Base-by-base conservation (phyloP, 2,797 vertebrate genomes). In the Octomys mimax region DNA sequence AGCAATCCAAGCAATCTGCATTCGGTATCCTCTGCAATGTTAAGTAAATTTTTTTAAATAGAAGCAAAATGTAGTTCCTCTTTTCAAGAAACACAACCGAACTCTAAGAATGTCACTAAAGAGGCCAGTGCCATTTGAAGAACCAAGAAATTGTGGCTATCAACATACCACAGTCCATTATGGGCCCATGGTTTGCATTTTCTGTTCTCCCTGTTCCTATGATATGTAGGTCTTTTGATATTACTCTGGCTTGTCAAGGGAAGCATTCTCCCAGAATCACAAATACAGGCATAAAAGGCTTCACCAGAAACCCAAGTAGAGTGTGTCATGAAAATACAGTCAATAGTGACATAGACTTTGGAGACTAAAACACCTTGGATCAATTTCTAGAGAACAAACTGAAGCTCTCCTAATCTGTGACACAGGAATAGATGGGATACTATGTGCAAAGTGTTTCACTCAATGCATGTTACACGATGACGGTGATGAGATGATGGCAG, bases 341-440 rank as follows among this genome's bases (percentile, higher is more conserved):
- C 0, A 14, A 91, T 87, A 54, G 18, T 62, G 26, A 24, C 49
- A 57, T 24, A 87, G 52, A 87, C 6, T 83, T 82, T 71, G 46
- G 26, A 87, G 14, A 22, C 46, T 52, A 61, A 91, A 89, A 31
- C 21, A 92, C 46, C 18, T 91, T 82, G 42, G 26, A 54, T 94
- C 54, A 87, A 10, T 52, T 92, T 91, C 84, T 97, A 89, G 18
- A 87, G 59, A 81, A 62, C 13, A 54, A 89, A 61, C 54, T 46
- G 88, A 39, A 88, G 4, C 1, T 57, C 49, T 80, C 49, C 64
- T 64, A 28, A 90, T 66, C 33, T 71, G 3, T 77, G 85, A 89
- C 86, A 71, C 2, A 89, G 52, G 59, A 87, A 79, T 36, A 89
- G 84, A 79, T 52, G 59, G 52, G n/a, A 82, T 42, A 78, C 19